phyloP scores from a whole-genome alignment of 2,113 vertebrate genomes.

The Oenanthe melanoleuca region DNA sequence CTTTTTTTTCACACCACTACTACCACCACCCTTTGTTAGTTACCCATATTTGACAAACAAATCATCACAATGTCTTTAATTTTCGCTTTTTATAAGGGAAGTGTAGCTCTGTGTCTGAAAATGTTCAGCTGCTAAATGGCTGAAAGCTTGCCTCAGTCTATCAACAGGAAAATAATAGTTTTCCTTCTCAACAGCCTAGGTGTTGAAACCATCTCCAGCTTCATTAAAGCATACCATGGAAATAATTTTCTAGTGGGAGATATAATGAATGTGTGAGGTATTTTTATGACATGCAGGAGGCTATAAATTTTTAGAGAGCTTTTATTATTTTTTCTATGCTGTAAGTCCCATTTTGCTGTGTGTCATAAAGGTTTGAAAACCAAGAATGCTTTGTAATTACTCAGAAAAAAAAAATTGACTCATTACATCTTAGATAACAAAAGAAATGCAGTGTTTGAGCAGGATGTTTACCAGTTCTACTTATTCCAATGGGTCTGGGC shows the following conservation, averaged over 20 bases:
- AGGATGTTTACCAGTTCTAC: slow-evolving; percentile 49
- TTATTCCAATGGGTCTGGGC: not conserved
- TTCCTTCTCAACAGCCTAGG: not conserved
- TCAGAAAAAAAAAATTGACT: not conserved
- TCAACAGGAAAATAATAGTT: not conserved
- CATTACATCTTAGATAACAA: slow-evolving; percentile 27
- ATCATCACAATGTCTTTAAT: not conserved
- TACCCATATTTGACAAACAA: not conserved
- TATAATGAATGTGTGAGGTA: not conserved
- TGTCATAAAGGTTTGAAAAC: slow-evolving; percentile 50
- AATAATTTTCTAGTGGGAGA: slow-evolving; percentile 19
- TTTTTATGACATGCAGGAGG: not conserved
- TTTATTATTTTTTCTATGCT: slow-evolving; percentile 39
- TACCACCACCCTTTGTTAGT: not conserved
- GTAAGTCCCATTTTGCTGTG: slow-evolving; percentile 31
- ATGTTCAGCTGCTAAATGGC: not conserved
- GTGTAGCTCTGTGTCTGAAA: not conserved
- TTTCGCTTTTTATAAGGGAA: not conserved
- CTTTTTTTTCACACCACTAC: not conserved
- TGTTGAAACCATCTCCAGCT: not conserved
- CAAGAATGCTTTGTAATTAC: slow-evolving; percentile 53
- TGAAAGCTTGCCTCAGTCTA: not conserved
- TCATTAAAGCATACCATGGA: not conserved
- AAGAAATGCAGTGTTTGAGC: slow-evolving; percentile 17
- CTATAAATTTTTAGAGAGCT: not conserved